These are phyloP conservation scores for Augochlora pura DNA, from an alignment of 1,140 invertebrate species.

Conservation along the genomic window DNA sequence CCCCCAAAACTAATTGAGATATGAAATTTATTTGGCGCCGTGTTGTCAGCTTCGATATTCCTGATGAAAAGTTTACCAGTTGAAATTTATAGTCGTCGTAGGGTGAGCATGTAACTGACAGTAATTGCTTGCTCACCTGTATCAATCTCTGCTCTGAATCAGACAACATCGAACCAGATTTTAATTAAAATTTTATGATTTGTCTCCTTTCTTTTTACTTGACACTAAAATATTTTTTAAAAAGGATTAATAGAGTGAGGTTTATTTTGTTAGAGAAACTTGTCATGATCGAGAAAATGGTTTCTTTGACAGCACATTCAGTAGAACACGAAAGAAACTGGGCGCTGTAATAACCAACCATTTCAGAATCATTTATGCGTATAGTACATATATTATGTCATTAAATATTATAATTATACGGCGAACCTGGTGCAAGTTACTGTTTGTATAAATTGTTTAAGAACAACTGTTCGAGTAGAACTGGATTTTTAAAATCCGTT, in stretches of 20 bases:
- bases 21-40: slow-evolving; percentile 76
- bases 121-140: not conserved
- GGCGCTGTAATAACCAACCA: not conserved
- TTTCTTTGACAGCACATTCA: not conserved
- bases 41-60: slow-evolving; percentile 66
- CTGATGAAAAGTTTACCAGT: slow-evolving; percentile 23
- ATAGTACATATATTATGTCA: no score
- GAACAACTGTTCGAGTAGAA: no score
- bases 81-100: not conserved
- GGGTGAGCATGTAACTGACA: not conserved
- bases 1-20: slow-evolving; percentile 78
- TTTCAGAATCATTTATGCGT: not conserved
- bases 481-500: no score
- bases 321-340: not conserved
- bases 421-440: no score
- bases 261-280: not conserved
- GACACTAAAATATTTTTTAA: no score
- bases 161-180: not conserved
- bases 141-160: not conserved
- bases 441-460: no score
- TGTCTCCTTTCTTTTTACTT: no score
- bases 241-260: not conserved
- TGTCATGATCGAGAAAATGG: not conserved
- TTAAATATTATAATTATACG: no score
- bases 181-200: no score